Base-by-base conservation (phyloP, 2,888 invertebrate species). In the Amiota minor region DNA sequence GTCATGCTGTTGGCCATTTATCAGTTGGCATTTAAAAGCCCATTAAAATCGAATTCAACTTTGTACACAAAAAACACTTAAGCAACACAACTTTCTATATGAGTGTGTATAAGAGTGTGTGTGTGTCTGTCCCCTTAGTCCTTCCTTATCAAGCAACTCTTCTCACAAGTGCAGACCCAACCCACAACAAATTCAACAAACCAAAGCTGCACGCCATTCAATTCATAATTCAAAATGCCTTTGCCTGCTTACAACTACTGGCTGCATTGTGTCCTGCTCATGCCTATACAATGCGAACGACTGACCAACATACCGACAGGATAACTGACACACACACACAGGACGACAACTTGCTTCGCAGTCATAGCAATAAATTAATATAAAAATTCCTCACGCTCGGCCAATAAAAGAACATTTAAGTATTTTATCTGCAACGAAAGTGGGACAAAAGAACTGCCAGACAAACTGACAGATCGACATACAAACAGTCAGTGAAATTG, bases 341-440 rank as follows among this genome's bases (percentile, higher is more conserved):
- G 4, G 35, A 35, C 35, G 35, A 35, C 35, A 8, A 35, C 35
- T 35, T 64, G 64, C 64, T 78, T 75, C 78, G 76, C 69, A 56
- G 45, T 47, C 72, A 50, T 45, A 78, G 81, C 80, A 81, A 84
- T 85, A 85, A 85, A 85, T 85, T 85, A 85, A 86, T 86, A 85
- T 82, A 84, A 84, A 84, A 87, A 87, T 87, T 87, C 86, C 82
- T 87, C 86, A 86, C 86, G 87, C 86, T 86, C 83, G 86, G 86
- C 82, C 87, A 87, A 87, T 83, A 84, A 79, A 81, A 71, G 81
- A 82, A 82, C 81, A 83, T 77, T 83, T 80, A 83, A 83, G 82
- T 79, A 82, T 83, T 83, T 84, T 82, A 84, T 83, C 83, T 70
- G 61, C 71, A 35, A 18, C 50, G 67, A 72, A 53, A 68, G 47